Evolutionary conservation across 2,888 invertebrate genomes (phyloP).

Genomic region (Cryptocephalus primarius): DNA sequence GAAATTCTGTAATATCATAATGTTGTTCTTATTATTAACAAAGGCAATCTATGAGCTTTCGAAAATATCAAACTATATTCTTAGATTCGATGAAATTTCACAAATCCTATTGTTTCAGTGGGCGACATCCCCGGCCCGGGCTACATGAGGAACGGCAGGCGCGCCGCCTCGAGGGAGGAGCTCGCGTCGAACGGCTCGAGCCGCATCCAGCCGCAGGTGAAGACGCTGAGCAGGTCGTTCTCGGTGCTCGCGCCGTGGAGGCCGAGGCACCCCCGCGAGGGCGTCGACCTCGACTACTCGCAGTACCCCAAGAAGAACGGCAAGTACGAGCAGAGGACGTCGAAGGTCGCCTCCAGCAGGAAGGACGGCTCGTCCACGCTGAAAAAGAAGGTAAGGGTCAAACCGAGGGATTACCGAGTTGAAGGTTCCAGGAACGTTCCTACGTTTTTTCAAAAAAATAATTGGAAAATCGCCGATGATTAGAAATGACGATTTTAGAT

Average conservation of each 20-base stretch:
- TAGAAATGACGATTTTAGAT: too few species aligned
- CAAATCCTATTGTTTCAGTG: conserved; percentile 39
- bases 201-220: conserved; percentile 50
- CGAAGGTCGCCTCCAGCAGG: conserved; percentile 27
- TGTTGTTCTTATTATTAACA: too few species aligned
- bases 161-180: conserved; percentile 65
- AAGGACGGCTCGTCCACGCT: conserved; percentile 32
- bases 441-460: too few species aligned
- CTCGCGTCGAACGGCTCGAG: conserved; percentile 54
- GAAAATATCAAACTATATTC: too few species aligned
- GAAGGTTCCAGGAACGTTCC: too few species aligned
- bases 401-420: too few species aligned
- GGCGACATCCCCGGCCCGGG: conserved; percentile 74
- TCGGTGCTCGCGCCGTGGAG: conserved; percentile 79
- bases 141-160: conserved; percentile 40
- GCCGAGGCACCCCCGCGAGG: conserved; percentile 61
- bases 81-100: too few species aligned
- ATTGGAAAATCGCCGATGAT: too few species aligned
- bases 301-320: conserved; percentile 45
- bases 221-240: conserved; percentile 67
- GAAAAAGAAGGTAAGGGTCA: conserved; percentile 23
- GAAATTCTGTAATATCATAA: too few species aligned
- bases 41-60: too few species aligned
- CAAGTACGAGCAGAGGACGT: conserved; percentile 33
- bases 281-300: conserved; percentile 69